These are phyloP conservation scores for Raja brachyura DNA, from an alignment of 2,113 vertebrate species.

Conservation along the genomic window DNA sequence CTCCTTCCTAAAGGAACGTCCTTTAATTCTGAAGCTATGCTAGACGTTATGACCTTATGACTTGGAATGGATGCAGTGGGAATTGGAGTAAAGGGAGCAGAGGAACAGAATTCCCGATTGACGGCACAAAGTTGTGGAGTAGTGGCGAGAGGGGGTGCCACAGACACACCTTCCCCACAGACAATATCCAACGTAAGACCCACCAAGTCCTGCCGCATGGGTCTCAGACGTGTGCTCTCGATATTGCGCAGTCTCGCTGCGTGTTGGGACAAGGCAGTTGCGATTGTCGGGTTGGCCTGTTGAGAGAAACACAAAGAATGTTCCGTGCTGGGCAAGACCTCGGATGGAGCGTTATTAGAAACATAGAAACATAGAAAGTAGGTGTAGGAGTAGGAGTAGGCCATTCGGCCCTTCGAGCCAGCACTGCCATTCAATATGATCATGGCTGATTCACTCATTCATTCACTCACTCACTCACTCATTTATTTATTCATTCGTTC, in stretches of 20 bases:
- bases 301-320: neutral
- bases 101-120: neutral
- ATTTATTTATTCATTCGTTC: no score
- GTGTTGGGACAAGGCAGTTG: slow-evolving; percentile 41
- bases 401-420: no score
- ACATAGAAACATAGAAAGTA: no score
- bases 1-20: no score
- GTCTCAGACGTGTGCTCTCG: slow-evolving; percentile 45
- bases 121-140: neutral
- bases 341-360: no score
- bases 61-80: no score
- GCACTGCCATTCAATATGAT: no score
- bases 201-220: slow-evolving; percentile 54
- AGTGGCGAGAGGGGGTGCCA: neutral
- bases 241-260: slow-evolving; percentile 45
- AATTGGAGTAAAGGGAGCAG: neutral
- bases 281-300: slow-evolving; percentile 48
- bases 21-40: no score
- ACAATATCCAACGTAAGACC: neutral
- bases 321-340: no score
- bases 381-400: no score
- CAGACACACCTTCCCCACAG: neutral
- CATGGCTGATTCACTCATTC: no score
- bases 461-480: no score
- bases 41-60: neutral